phyloP scores from a whole-genome alignment of 2,888 invertebrate species.

The Agriopis marginaria region DNA sequence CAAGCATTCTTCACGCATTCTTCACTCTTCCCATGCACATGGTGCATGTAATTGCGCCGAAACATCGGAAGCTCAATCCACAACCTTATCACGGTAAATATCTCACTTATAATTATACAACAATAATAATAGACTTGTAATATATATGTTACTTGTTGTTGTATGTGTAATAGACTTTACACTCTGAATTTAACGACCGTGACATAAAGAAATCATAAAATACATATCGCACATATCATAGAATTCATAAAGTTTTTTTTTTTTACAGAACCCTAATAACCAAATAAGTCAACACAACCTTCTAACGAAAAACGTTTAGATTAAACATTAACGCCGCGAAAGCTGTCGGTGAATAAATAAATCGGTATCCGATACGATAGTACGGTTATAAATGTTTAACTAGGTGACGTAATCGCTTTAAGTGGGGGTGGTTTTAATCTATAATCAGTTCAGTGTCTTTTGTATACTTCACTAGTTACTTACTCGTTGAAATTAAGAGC shows the following conservation, averaged over 20 bases:
- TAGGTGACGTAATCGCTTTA: constrained; percentile 25
- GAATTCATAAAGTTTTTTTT: background rate
- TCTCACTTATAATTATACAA: too few relatives aligned
- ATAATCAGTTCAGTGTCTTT: background rate
- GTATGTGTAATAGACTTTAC: too few relatives aligned
- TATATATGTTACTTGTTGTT: too few relatives aligned
- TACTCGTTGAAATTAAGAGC: background rate
- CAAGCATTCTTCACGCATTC: too few relatives aligned
- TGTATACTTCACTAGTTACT: background rate
- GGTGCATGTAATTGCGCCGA: too few relatives aligned
- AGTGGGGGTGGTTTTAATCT: constrained; percentile 7
- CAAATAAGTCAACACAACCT: constrained; percentile 1
- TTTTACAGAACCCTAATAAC: background rate
- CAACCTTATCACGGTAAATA: too few relatives aligned
- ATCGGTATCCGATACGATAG: constrained; percentile 28
- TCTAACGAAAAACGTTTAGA: constrained; percentile 28
- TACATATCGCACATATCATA: too few relatives aligned
- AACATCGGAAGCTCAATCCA: too few relatives aligned
- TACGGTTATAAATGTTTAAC: constrained; percentile 33
- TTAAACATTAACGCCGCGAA: constrained; percentile 36
- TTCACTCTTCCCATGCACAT: too few relatives aligned
- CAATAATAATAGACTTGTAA: too few relatives aligned
- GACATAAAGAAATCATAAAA: too few relatives aligned
- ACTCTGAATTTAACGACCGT: too few relatives aligned
- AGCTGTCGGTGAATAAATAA: constrained; percentile 38